Percentiles rank a stretch among this genome's conserved stretches.
Evolutionary conservation across 2,888 invertebrate genomes (phyloP).

Genomic region (Noctuana brunneofusca): DNA sequence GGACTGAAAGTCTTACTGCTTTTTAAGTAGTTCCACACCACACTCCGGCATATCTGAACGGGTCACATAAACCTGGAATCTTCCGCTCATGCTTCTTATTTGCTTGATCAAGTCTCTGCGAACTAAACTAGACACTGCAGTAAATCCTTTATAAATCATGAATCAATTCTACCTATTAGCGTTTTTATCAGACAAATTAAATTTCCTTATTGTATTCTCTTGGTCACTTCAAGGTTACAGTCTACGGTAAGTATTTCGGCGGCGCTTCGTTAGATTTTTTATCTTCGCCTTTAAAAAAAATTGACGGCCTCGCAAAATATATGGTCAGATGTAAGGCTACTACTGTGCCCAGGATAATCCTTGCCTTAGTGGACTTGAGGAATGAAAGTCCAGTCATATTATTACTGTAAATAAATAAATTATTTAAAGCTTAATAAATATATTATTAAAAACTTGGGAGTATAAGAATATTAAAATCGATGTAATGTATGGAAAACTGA

Average conservation of each 20-base stretch:
- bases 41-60: conserved; percentile 84
- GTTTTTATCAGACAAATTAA: conserved; percentile 39
- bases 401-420: conserved; percentile 23
- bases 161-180: conserved; percentile 44
- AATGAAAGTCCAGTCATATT: conserved; percentile 68
- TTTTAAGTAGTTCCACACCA: conserved; percentile 82
- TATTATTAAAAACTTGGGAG: neutral
- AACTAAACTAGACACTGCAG: conserved; percentile 47
- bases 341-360: conserved; percentile 68
- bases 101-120: conserved; percentile 35
- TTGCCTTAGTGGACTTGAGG: conserved; percentile 69
- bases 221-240: conserved; percentile 41
- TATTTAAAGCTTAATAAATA: neutral
- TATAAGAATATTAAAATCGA: neutral
- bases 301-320: conserved; percentile 71
- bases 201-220: conserved; percentile 44
- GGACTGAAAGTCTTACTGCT: conserved; percentile 79
- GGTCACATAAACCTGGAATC: conserved; percentile 85
- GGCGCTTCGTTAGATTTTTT: conserved; percentile 50
- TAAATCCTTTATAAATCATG: conserved; percentile 63
- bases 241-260: conserved; percentile 70
- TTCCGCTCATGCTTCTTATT: conserved; percentile 62
- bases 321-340: conserved; percentile 67
- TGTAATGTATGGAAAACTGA: neutral
- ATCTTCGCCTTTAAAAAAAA: conserved; percentile 66